These are phyloP conservation scores for Bradypus variegatus DNA, from an alignment of 2,797 vertebrate species.

Conservation along the genomic window DNA sequence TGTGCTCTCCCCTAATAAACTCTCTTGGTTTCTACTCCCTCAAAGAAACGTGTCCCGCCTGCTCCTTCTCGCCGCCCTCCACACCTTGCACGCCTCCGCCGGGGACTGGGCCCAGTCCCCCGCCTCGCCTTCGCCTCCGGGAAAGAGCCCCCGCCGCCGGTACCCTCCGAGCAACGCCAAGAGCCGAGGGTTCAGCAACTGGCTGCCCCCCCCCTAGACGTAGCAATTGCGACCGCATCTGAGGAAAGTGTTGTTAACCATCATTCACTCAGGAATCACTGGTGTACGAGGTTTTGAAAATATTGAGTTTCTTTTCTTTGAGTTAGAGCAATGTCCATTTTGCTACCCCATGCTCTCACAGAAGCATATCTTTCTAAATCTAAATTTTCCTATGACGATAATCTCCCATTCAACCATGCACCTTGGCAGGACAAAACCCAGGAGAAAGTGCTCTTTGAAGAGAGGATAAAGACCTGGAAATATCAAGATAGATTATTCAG, in stretches of 20 bases:
- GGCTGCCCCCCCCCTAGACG: no score
- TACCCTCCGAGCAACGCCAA: no score
- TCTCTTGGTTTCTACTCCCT: no score
- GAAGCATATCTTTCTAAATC: constrained; percentile 35
- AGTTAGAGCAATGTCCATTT: constrained; percentile 35
- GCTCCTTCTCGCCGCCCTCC: no score
- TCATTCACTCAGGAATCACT: not conserved
- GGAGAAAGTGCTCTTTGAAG: constrained; percentile 47
- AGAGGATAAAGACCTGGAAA: constrained; percentile 49
- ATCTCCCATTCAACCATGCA: constrained; percentile 11
- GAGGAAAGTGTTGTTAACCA: constrained; percentile 17
- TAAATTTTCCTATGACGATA: constrained; percentile 35
- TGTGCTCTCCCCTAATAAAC: no score
- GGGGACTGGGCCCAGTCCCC: no score
- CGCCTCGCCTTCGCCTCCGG: no score
- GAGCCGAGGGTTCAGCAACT: no score
- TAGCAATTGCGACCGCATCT: no score
- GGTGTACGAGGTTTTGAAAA: constrained; percentile 12
- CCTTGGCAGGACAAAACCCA: constrained; percentile 35
- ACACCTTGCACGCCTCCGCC: no score
- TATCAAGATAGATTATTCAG: constrained; percentile 53
- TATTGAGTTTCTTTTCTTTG: constrained; percentile 20
- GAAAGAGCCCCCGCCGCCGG: no score
- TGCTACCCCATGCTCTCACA: constrained; percentile 21
- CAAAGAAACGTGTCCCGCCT: no score